Evolutionary conservation across 92 coral and sea anemone genomes (phyloP).

Genomic region (Heteractis magnifica): DNA sequence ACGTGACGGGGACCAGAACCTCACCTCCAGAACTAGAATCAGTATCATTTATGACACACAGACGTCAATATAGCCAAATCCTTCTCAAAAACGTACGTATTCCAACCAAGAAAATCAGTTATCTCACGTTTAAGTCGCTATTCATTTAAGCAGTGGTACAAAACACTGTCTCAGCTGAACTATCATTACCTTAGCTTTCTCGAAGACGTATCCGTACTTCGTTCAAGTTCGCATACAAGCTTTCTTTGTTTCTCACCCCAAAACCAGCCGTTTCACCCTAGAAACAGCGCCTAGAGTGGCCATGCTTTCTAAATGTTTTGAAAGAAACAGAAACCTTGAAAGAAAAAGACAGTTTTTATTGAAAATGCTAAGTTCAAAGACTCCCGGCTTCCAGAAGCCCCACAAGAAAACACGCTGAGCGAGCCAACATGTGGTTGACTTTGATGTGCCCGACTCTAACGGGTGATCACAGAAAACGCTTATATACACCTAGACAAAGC

Average conservation of each 20-base stretch:
- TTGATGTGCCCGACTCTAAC: constrained; percentile 22
- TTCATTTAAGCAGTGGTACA: not conserved
- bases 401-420: constrained; percentile 24
- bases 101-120: not conserved
- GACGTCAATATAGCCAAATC: not conserved
- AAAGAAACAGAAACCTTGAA: constrained; percentile 4
- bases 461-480: not conserved
- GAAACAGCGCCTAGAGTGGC: not conserved
- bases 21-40: no score
- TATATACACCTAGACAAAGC: not conserved
- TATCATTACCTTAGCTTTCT: not conserved
- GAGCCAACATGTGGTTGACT: constrained; percentile 24
- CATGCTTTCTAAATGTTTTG: not conserved
- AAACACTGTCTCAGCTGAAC: not conserved
- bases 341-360: constrained; percentile 18
- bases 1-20: no score
- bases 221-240: not conserved
- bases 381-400: constrained; percentile 1
- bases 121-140: not conserved
- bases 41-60: no score
- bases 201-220: not conserved
- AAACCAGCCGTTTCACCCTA: not conserved
- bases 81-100: not conserved
- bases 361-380: constrained; percentile 29
- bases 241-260: not conserved